A percentile compares a stretch with the other conserved stretches of the same genome.
These are phyloP conservation scores for Pentalonia nigronervosa DNA, from an alignment of 1,140 invertebrate genomes.

Conservation along the genomic window DNA sequence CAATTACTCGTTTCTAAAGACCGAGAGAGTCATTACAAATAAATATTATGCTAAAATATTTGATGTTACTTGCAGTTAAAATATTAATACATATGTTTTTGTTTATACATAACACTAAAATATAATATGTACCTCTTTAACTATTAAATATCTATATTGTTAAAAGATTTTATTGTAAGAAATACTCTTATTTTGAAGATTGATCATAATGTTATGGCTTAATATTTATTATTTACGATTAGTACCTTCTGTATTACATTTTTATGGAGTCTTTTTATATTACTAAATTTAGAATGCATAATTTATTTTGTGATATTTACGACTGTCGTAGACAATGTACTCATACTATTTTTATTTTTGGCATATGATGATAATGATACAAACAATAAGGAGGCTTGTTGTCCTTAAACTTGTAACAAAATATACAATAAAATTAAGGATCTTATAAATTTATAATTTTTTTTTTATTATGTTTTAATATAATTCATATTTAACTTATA, in stretches of 20 bases:
- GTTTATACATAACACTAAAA: neutral
- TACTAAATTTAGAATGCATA: neutral
- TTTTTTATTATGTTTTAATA: neutral
- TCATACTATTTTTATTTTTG: conserved; percentile 17
- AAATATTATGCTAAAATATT: neutral
- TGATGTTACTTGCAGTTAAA: neutral
- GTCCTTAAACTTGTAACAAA: neutral
- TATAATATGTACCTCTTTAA: neutral
- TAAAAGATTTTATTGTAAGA: neutral
- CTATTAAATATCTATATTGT: neutral
- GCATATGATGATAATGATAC: neutral
- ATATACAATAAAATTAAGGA: neutral
- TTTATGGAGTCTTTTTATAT: neutral
- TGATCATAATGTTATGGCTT: neutral
- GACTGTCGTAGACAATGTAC: neutral
- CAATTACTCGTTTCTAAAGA: neutral
- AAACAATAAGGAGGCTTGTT: neutral
- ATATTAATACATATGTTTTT: conserved; percentile 16
- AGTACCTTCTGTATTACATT: neutral
- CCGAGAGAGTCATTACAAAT: neutral
- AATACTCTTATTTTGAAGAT: neutral
- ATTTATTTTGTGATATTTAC: neutral
- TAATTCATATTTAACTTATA: neutral
- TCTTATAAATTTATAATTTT: neutral
- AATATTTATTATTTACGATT: neutral